A percentile compares a stretch with the other conserved stretches of the same genome.
These are phyloP conservation scores for Trichonephila inaurata DNA, from an alignment of 1,140 invertebrate species.

Conservation along the genomic window DNA sequence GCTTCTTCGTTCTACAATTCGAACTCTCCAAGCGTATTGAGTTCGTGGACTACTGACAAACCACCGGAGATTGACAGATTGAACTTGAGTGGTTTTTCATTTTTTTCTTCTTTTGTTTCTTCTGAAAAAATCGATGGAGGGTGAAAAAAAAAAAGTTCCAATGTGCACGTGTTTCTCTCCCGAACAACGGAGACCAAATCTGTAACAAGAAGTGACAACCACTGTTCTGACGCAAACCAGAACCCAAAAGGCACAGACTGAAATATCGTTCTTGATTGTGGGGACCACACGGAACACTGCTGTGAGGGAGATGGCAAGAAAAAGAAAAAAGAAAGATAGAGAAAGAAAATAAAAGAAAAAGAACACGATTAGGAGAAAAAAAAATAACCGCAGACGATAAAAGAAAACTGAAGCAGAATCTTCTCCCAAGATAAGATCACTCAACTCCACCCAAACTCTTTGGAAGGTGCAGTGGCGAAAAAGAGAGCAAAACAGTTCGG, in stretches of 20 bases:
- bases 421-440: constrained; percentile 12
- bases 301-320: not conserved
- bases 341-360: not conserved
- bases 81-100: not conserved
- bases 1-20: not conserved
- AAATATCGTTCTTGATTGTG: constrained; percentile 42
- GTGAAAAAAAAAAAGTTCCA: not conserved
- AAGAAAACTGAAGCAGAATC: not conserved
- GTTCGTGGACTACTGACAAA: not conserved
- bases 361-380: not conserved
- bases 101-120: not conserved
- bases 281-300: constrained; percentile 5
- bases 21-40: not conserved
- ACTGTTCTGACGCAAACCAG: constrained; percentile 34
- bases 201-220: constrained; percentile 52
- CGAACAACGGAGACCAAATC: constrained; percentile 17
- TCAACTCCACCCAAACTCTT: constrained; percentile 37
- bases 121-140: not conserved
- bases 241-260: not conserved
- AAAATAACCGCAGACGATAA: constrained; percentile 1
- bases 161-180: not conserved
- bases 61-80: constrained; percentile 8
- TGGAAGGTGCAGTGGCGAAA: not conserved
- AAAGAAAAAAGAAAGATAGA: not conserved
- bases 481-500: constrained; percentile 1